Percentiles rank a stretch among this genome's conserved stretches.
Conservation (phyloP, 2,113 vertebrate genomes). For the Ursus arctos region DNA sequence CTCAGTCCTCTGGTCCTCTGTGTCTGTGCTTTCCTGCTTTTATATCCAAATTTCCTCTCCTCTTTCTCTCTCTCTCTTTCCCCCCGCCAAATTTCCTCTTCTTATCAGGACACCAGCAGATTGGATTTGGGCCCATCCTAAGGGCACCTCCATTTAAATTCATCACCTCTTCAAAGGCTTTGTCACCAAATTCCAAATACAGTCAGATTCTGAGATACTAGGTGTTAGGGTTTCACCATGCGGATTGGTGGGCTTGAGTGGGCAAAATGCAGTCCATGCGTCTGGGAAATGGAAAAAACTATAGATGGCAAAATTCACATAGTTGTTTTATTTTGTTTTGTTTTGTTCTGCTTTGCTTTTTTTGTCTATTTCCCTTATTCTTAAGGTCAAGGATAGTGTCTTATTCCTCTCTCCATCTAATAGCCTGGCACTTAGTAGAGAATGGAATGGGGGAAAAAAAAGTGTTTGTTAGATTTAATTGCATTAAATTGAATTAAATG, state of each 20-base stretch:
- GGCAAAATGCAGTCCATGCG: background rate
- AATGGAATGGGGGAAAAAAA: background rate
- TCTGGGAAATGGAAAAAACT: background rate
- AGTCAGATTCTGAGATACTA: background rate
- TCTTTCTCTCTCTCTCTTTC: no score
- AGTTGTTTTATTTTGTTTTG: background rate
- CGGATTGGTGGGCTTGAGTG: no score
- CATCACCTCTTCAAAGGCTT: background rate
- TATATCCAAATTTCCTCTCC: background rate
- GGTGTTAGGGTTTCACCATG: background rate
- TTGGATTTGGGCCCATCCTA: background rate
- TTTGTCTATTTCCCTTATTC: background rate
- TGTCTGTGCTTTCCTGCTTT: background rate
- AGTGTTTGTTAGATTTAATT: background rate
- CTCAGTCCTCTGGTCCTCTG: background rate
- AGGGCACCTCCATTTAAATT: background rate
- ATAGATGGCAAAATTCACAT: background rate
- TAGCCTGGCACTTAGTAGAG: background rate
- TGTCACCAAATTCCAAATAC: background rate
- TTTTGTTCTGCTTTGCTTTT: background rate
- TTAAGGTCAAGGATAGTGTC: background rate
- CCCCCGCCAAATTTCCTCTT: background rate
- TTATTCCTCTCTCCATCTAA: background rate
- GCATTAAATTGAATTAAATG: background rate
- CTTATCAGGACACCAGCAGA: accelerated